Base-by-base conservation (phyloP, 2,797 vertebrate species). In the Remorina albescens region DNA sequence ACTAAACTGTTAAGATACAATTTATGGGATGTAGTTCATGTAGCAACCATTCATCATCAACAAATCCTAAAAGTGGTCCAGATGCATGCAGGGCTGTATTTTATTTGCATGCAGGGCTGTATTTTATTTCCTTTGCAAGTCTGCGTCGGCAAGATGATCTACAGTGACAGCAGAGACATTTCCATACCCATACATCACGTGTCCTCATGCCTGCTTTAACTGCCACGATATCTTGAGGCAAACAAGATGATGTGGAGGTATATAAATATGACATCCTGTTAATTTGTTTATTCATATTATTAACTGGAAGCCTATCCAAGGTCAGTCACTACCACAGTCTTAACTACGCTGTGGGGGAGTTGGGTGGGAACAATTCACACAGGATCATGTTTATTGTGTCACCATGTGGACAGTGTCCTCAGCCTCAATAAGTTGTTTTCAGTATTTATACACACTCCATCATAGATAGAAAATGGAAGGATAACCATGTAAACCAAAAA, bases 221-320 rank as follows among this genome's bases (percentile, higher is more conserved):
- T 49, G 5, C 36, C 16, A 49, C 63, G 28, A 23, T 46, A 36
- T 41, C 8, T 25, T 25, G 10, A 16, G 46, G 13, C 44, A 28
- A 49, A 59, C 57, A 25, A 46, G 19, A 63, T 23, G 39, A 50
- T 50, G 49, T 59, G 57, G 34, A 55, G 34, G 36, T 41, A 37
- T 56, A 47, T 67, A 60, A 70, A 76, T 74, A 83, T 72, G 56
- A 58, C 36, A 34, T 25, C 44, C 16, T 46, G 65, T 69, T 50
- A 57, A 79, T 55, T 25, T 53, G 47, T 69, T 67, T 67, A 59
- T 61, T 67, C 30, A 15, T 58, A 6, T 50, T 26, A 56, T 58
- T 26, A 7, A 30, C 8, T 6, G 10, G 1, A 23, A 60, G 54
- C 10, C 4, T 32, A 16, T 62, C 21, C 42, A 67, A 67, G 50